Base-by-base conservation (phyloP, 30 jellyfish, hydroid and myxozoan species). In the Cassiopea andromeda region DNA sequence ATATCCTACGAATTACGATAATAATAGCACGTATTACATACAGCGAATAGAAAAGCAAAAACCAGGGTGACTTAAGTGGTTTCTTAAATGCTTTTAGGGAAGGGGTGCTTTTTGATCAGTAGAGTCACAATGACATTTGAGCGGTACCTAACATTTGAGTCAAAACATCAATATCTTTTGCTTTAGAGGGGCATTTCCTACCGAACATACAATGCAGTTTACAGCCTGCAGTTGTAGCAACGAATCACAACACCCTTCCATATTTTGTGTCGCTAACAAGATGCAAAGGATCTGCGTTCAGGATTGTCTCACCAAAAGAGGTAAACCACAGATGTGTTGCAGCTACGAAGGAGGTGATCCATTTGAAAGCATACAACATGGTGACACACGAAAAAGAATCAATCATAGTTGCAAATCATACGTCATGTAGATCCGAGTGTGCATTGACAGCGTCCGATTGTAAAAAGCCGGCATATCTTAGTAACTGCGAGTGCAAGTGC, bases 381-480 rank as follows among this genome's bases (percentile, higher is more conserved):
- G 59, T 14, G 2, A 19, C 67, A 38, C 45, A 67, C 46, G 74
- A 46, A 43, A 66, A 16, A 59, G 66, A 73, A 46, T 38, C 57
- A 45, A 78, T 90, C 27, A 64, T 9, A 18, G 43, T 90, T 54
- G 75, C 70, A 59, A 90, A 90, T 64, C 97, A 90, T 77, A 90
- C 97, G 1, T 48, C 59, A 46, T 90, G 97, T 57, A 67, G 54
- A 10, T 9, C 86, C 10, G 93, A 82, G 48, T 90, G 97, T 60
- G 97, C 70, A 45, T 69, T 83, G 68, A 90, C 83, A 44, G 80
- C 92, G n/a, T 82, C 97, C 0, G 92, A 90, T 38, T 90, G 97
- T 66, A n/a, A 82, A 67, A 18, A 60, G 15, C 82, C 79, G 27
- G 92, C 79, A 3, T 61, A 13, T 0, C 83, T 79, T 49, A 77